Conservation (phyloP, 1,140 invertebrate species). For the Planococcus citri region DNA sequence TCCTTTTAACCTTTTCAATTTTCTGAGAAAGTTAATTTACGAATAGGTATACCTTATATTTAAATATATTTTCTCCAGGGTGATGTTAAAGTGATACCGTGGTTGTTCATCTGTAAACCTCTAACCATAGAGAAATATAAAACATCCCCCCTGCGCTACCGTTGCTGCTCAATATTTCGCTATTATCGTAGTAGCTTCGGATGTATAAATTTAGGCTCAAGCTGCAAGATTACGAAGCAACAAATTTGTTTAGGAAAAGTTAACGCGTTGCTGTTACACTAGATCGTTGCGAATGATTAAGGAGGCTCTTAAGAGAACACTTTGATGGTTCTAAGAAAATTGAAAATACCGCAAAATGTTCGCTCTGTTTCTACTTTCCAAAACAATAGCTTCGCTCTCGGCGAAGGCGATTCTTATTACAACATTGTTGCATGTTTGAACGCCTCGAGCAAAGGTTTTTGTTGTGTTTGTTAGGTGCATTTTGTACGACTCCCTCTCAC, state of each 20-base stretch:
- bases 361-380: constrained; percentile 6
- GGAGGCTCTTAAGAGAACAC: constrained; percentile 16
- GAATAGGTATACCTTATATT: constrained; percentile 5
- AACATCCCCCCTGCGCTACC: neutral
- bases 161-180: neutral
- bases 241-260: constrained; percentile 18
- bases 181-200: constrained; percentile 3
- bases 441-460: neutral
- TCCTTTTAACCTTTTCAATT: constrained; percentile 16
- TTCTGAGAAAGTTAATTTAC: constrained; percentile 15
- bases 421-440: neutral
- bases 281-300: constrained; percentile 15
- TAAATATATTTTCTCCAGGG: constrained; percentile 20
- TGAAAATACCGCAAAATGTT: constrained; percentile 19
- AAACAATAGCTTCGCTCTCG: neutral
- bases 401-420: neutral
- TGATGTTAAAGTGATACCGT: constrained; percentile 12
- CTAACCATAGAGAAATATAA: constrained; percentile 7
- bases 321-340: constrained; percentile 19
- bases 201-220: constrained; percentile 17
- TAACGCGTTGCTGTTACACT: constrained; percentile 1
- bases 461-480: neutral
- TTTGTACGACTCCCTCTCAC: too few relatives aligned
- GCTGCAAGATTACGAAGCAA: constrained; percentile 1
- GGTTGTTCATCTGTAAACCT: constrained; percentile 2